Base-by-base conservation (phyloP, 1,140 invertebrate genomes). In the Telenomus remus region DNA sequence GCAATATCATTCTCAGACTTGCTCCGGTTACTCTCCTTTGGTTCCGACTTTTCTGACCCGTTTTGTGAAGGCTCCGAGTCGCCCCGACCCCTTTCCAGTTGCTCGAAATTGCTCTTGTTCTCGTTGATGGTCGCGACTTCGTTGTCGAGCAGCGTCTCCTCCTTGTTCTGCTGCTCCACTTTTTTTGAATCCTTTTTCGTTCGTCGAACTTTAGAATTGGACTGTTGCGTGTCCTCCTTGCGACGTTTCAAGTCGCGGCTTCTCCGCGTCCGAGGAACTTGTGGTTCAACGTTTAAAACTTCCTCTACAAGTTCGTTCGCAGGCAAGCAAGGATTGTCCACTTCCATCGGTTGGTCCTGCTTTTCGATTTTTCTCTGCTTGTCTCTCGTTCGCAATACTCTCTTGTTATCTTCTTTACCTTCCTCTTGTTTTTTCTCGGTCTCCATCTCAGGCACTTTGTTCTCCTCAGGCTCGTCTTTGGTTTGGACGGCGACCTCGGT, bases 81-180 rank as follows among this genome's bases (percentile, higher is more conserved):
- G 27, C 83, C 85, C 35, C 85, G 39, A 37, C 10, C 57, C 10
- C 64, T 63, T 10, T 81, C 66, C 0, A 14, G 61, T 63, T 47
- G 79, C 64, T 14, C 57, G 42, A 49, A 82, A 79, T 61, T 82
- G 61, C 71, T 57, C 10, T 84, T 83, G 15, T 87, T 88, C 43
- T 88, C 86, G 37, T 88, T 88, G 0, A 88, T 88, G 46, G 78
- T 83, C 0, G 87, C 87, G 0, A 88, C 87, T 39, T 88, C 87
- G 49, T 88, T 83, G 27, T 88, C 87, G 9, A 88, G 34, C 8
- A 87, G 9, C 0, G 85, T 87, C 43, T 88, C 87, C n/a, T 88
- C 87, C 27, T 88, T 88, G 33, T 84, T 86, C 34, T 87, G 85
- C 11, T 86, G 85, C n/a, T 87, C 83, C 0, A 65, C 73, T 42